These are phyloP conservation scores for pig (Sus scrofa) DNA, from an alignment of 2,113 vertebrate genomes.

Conservation along the genomic window DNA sequence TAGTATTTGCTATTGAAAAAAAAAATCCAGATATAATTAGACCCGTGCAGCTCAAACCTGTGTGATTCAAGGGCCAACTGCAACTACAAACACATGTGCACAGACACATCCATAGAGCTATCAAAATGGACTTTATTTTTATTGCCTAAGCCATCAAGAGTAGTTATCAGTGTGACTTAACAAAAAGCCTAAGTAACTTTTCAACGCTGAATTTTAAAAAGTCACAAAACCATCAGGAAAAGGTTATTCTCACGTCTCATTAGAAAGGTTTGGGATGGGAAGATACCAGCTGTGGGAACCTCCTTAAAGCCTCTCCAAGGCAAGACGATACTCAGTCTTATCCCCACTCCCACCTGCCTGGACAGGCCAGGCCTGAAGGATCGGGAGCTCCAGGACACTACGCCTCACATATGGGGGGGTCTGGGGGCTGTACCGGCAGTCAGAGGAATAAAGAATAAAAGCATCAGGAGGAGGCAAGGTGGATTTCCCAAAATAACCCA, in stretches of 20 bases:
- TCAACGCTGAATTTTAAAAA: neutral
- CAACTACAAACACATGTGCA: neutral
- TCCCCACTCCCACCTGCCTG: neutral
- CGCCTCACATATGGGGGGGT: too few relatives aligned
- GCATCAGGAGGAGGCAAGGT: neutral
- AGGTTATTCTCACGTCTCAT: neutral
- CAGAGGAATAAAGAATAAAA: neutral
- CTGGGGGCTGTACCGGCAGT: neutral
- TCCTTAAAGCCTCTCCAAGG: neutral
- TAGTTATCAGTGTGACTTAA: neutral
- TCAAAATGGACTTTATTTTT: neutral
- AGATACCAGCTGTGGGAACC: neutral
- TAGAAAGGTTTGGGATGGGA: neutral
- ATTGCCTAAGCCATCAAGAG: too few relatives aligned
- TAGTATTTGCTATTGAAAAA: neutral
- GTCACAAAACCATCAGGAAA: neutral
- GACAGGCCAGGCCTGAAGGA: neutral
- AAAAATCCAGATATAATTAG: neutral
- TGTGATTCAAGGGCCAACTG: neutral
- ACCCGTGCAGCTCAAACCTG: neutral
- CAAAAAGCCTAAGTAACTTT: neutral
- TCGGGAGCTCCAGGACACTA: neutral
- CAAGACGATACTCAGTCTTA: too few relatives aligned
- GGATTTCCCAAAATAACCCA: neutral
- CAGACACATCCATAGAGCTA: neutral